phyloP scores from a whole-genome alignment of 2,797 vertebrate genomes.

The Masticophis lateralis region DNA sequence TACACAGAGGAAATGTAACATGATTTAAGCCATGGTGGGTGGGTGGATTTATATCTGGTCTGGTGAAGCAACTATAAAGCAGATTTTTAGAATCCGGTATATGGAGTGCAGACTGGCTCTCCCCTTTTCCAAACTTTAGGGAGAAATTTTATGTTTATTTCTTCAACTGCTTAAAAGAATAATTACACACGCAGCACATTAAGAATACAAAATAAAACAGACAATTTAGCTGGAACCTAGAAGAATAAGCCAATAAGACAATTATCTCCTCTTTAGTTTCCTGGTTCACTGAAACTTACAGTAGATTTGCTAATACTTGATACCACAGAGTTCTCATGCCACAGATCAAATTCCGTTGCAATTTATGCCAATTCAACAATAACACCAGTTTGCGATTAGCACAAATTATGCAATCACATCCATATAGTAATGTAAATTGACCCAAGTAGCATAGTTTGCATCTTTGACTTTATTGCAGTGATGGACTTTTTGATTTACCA shows the following conservation, averaged over 20 bases:
- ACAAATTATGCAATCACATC: neutral
- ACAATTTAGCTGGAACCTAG: neutral
- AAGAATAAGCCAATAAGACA: neutral
- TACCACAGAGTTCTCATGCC: neutral
- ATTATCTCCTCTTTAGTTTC: neutral
- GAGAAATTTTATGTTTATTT: neutral
- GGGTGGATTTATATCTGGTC: neutral
- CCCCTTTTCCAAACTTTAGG: neutral
- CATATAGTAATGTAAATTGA: neutral
- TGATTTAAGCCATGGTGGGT: neutral
- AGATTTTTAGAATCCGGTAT: neutral
- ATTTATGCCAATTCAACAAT: neutral
- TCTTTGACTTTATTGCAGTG: neutral
- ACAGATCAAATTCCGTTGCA: neutral
- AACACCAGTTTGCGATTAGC: neutral
- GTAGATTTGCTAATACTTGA: neutral
- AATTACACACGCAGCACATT: neutral
- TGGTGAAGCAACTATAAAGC: neutral
- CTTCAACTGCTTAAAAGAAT: neutral
- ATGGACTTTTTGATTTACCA: neutral
- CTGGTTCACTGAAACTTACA: neutral
- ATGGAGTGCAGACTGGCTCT: neutral
- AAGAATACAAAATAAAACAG: neutral
- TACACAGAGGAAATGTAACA: neutral
- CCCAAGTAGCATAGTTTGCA: neutral